Evolutionary conservation across 2,113 vertebrate genomes (phyloP), one percentile per base, ranked within the genome.

Genomic region (Toxotes jaculatrix): DNA sequence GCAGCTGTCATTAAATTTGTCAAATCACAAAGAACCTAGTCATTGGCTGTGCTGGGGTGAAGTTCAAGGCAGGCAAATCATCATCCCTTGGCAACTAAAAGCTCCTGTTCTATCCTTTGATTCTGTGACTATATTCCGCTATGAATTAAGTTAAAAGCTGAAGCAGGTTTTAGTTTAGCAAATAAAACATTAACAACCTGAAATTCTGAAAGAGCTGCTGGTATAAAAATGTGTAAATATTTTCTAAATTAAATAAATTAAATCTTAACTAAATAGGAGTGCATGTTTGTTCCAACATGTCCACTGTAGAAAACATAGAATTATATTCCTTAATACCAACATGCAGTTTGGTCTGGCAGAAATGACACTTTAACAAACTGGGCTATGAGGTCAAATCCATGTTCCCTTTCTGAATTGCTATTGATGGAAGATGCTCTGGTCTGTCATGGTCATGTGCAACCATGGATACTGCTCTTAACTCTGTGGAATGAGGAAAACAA

Each of bases 81-180:
- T 83, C 0, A 86, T 94, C 79, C 87, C 95, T 92, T 91, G 93
- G 94, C 94, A 96, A 96, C 94, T 77, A 62, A 61, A 71, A 12
- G 81, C 82, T 68, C 13, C 36, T 40, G 42, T 10, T 19, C 64
- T 57, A 38, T 34, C 27, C 9, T 67, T 70, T 64, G 23, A 79
- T 23, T 64, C n/a, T 91, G 75, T 90, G 85, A 89, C 89, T 93
- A 92, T 84, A 79, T 88, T 84, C 43, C 42, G 53, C 5, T 19
- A 4, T 56, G 31, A 79, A 93, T 90, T 89, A 93, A 92, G 34
- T 4, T n/a, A 5, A 34, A n/a, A 14, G 42, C 27, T 27, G 10
- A 3, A 60, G 10, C 51, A 19, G 23, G 55, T 79, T 79, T 23
- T 36, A 55, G n/a, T 77, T 68, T 32, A 19, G 59, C 9, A 70